Evolutionary conservation across 2,797 vertebrate genomes (phyloP).

Genomic region (Gambelia wislizenii): DNA sequence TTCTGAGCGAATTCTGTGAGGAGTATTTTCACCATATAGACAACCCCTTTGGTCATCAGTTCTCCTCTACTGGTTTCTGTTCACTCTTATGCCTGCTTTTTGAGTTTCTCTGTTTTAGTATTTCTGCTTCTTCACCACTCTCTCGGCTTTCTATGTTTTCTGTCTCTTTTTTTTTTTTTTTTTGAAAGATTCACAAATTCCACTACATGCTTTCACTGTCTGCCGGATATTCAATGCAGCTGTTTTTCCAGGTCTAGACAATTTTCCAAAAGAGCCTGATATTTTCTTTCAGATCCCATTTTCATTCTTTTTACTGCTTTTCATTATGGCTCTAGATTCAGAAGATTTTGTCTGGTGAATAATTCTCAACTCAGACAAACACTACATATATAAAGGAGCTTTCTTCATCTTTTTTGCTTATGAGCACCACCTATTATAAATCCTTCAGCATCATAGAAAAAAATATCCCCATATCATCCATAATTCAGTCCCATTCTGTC

Average conservation of each 20-base stretch:
- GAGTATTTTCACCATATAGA: too few relatives aligned
- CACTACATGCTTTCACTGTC: neutral
- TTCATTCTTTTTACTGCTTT: neutral
- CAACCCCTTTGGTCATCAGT: neutral
- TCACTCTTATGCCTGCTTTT: neutral
- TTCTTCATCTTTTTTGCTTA: neutral
- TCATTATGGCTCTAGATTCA: slow-evolving; percentile 9
- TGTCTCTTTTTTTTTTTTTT: neutral
- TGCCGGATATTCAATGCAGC: neutral
- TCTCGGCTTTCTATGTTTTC: neutral
- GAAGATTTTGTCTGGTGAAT: slow-evolving; percentile 7
- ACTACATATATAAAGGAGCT: neutral
- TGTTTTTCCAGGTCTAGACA: neutral
- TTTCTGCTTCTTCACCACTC: slow-evolving; percentile 1
- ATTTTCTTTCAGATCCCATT: slow-evolving; percentile 1
- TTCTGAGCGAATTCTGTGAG: too few relatives aligned
- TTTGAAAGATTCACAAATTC: neutral
- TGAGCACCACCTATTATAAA: slow-evolving; percentile 7
- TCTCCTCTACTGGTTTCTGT: neutral
- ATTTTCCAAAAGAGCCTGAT: slow-evolving; percentile 22
- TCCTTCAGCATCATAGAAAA: slow-evolving; percentile 26
- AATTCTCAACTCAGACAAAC: slow-evolving; percentile 41
- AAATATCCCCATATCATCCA: slow-evolving; percentile 24
- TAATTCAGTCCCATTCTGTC: slow-evolving; percentile 44
- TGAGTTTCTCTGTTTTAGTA: neutral